Evolutionary conservation across 2,888 invertebrate species (phyloP), one percentile per base, ranked within the genome.

Genomic region (Lasius fuliginosus): DNA sequence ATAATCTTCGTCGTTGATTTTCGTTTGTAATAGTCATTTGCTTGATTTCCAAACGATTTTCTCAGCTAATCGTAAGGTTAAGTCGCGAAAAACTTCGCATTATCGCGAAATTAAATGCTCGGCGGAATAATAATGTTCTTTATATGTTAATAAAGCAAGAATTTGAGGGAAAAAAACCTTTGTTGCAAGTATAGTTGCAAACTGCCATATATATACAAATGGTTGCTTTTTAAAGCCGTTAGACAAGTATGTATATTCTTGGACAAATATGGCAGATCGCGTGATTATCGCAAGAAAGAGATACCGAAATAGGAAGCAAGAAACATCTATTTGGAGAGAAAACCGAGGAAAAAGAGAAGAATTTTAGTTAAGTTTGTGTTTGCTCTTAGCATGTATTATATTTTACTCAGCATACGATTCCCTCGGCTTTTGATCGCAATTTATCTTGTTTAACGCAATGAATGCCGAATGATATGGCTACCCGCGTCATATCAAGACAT

Each of bases 381-480:
- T 40, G 30, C 53, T 56, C 27, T 67, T 23, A 56, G 4, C 18
- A 18, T 11, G 15, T n/a, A 49, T 49, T 6, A n/a, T 12, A 12
- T 67, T 68, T 67, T 58, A 56, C n/a, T 9, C 4, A 18, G 1
- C 1, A 6, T 5, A 11, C 42, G n/a, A 42, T 36, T 36, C 1
- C 18, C 1, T 46, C 1, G 15, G 1, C 3, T 60, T 30, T 42
- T 30, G 27, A 73, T 42, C 40, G 40, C 73, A 6, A 5, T 68
- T 76, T 53, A 76, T 77, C 77, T 40, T 40, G 8, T 27, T 68
- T 40, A n/a, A 40, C 15, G 56, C n/a, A 42, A 33, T 58, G 30
- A n/a, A 18, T 53, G 36, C 0, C 27, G 42, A 40, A 15, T 42
- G 42, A 77, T 58, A n/a, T 33, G 5, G 18, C 15, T 15, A 53